Evolutionary conservation across 2,797 vertebrate genomes (phyloP).

Genomic region (Carcharodon carcharias): DNA sequence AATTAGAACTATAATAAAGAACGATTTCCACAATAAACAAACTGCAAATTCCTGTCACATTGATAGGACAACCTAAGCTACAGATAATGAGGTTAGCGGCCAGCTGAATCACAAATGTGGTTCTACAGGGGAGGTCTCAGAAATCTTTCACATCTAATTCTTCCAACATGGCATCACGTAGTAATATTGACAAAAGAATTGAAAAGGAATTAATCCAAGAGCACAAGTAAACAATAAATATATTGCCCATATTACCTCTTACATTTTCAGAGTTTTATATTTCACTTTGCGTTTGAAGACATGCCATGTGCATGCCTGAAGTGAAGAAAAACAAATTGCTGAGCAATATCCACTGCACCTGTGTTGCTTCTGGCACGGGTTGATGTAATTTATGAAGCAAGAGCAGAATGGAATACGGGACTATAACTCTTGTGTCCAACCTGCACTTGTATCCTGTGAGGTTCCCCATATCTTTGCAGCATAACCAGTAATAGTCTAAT

Average conservation of each 20-base stretch:
- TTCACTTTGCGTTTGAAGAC: neutral
- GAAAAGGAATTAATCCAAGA: neutral
- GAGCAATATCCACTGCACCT: neutral
- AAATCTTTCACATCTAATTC: neutral
- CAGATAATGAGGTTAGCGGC: neutral
- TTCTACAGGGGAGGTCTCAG: neutral
- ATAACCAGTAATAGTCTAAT: neutral
- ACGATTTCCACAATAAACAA: neutral
- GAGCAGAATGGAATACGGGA: neutral
- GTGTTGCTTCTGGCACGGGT: neutral
- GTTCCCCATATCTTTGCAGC: neutral
- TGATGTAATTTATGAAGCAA: neutral
- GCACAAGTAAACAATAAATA: neutral
- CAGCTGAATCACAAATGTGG: neutral
- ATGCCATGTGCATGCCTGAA: neutral
- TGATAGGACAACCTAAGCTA: neutral
- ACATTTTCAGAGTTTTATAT: neutral
- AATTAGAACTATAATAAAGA: neutral
- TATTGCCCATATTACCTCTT: neutral
- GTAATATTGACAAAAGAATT: neutral
- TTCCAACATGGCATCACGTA: neutral
- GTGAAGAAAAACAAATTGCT: conserved; percentile 18
- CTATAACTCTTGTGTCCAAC: neutral
- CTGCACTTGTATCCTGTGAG: neutral
- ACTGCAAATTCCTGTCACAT: neutral